Evolutionary conservation across 2,113 vertebrate genomes (phyloP), one percentile per base, ranked within the genome.

Genomic region (Limnothrissa miodon): DNA sequence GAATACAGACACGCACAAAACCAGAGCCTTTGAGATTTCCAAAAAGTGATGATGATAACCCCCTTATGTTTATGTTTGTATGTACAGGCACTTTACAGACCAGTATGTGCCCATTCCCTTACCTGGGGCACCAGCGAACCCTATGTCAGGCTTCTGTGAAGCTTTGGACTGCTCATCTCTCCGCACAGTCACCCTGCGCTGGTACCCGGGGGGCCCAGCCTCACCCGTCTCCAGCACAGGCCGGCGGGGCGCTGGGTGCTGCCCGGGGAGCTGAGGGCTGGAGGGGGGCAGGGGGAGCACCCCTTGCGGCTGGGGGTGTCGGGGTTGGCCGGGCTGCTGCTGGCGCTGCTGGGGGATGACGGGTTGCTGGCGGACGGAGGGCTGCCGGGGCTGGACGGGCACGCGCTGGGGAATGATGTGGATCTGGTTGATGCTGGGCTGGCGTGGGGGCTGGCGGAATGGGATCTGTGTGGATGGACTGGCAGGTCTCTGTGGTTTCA

Each of bases 91-190:
- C 6, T 42, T 42, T 2, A 42, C 42, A 42, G 42, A 42, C 42
- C 42, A 2, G 6, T 42, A 9, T 15, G n/a, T 29, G 1, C 11
- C 23, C 59, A 8, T 66, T 56, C 7, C 5, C 92, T 93, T 83
- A 97, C 98, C 98, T 94, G 97, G 97, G 2, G 96, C 95, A 80
- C 97, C 97, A 0, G 98, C 98, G 0, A 96, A 97, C 0, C 97
- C 97, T 78, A 96, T 92, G 0, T 96, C 81, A 0, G 92, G 88
- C 39, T 90, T 89, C 70, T 92, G 21, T 0, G 92, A 94, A 78
- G 96, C 94, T 0, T 96, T 93, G 0, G 83, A 94, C 0, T 91
- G 95, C 7, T 91, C 82, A 0, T 92, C 93, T 78, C 93, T 89
- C 39, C 95, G 93, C 80, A 94, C 92, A 0, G 94, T 95, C 0